Evolutionary conservation across 2,113 vertebrate genomes (phyloP), one percentile per base, ranked within the genome.

Genomic region (Odontesthes bonariensis): DNA sequence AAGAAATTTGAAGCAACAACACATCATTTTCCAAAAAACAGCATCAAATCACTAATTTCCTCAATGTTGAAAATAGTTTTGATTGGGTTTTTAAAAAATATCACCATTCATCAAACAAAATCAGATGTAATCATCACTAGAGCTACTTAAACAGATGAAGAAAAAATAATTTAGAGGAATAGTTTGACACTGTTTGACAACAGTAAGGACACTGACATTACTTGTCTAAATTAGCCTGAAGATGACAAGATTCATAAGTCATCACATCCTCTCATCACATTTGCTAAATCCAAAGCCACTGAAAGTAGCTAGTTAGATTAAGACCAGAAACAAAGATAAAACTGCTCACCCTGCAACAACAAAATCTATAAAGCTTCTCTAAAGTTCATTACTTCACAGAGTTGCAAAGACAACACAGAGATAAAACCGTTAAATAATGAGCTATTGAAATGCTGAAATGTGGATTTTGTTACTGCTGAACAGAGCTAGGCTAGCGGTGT

Each of bases 1-100:
- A 27, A 27, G 27, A 27, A 27, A 38, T 38, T 38, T 38, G 7
- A 38, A 38, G 1, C 5, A 51, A 23, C 14, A 46, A 22, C 23
- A 6, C 62, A 56, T 59, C 9, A 7, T 54, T 69, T 16, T 27
- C 23, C 8, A 7, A 59, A 67, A 20, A 56, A 6, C 6, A 14
- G 31, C 5, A 69, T 52, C 23, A 22, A 53, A 62, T 75, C 12
- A 47, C 1, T 8, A 11, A 32, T 52, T 75, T 73, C 54, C 46
- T 69, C 22, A 65, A 8, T 40, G 31, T 62, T 58, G 42, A 12
- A 6, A 63, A 32, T 12, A 42, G 4, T 55, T 69, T 38, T 49
- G 22, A 19, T 51, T 59, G 23, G 17, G 44, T 56, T 63, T 65
- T 52, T 35, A 6, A 38, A 52, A 10, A 61, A 61, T 8, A 53